phyloP scores from a whole-genome alignment of 2,888 invertebrate genomes.

The Phaonia tiefii region DNA sequence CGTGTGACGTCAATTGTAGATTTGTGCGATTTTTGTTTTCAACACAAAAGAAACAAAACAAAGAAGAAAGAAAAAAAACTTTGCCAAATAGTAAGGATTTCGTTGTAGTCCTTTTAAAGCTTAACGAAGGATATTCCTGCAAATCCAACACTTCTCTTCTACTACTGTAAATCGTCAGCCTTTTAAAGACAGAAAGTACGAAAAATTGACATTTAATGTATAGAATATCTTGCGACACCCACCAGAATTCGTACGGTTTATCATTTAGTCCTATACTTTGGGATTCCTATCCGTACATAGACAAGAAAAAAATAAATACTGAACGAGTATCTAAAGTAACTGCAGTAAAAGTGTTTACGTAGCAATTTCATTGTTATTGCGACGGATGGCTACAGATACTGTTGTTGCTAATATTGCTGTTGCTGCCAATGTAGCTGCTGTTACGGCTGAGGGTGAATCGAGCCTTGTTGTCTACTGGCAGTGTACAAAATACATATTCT shows the following conservation, averaged over 20 bases:
- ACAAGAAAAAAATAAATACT: too few species aligned
- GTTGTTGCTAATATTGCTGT: constrained; percentile 1
- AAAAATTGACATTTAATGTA: constrained; percentile 25
- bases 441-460: too few species aligned
- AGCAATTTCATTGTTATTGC: constrained; percentile 11
- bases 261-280: background rate
- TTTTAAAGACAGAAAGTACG: background rate
- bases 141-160: too few species aligned
- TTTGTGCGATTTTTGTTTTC: background rate
- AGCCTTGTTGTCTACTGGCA: too few species aligned
- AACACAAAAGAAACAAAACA: constrained; percentile 3
- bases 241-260: too few species aligned
- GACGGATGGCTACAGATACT: background rate
- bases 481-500: too few species aligned
- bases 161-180: background rate
- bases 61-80: constrained; percentile 3
- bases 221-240: constrained; percentile 2
- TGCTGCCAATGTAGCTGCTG: too few species aligned
- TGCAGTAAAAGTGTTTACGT: constrained; percentile 15
- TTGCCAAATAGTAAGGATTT: background rate
- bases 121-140: constrained; percentile 6
- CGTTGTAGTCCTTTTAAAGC: background rate
- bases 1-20: constrained; percentile 25
- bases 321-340: constrained; percentile 20
- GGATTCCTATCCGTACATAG: background rate